Conservation (phyloP, 2,888 invertebrate species). For the Orchestes rusci region DNA sequence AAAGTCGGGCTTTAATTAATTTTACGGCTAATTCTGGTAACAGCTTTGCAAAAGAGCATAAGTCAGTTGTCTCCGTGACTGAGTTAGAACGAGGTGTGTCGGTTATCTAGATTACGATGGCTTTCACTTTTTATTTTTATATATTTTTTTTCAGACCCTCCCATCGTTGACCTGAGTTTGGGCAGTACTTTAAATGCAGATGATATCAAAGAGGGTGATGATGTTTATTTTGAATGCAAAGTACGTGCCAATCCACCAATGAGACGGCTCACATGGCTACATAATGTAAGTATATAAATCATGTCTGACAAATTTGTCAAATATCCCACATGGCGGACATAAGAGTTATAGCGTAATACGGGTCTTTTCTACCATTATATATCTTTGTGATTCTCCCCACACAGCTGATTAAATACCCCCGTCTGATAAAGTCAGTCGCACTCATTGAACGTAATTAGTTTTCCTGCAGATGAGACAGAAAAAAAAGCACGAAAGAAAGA, state of each 20-base stretch:
- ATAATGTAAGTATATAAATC: conserved; percentile 78
- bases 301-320: too few relatives aligned
- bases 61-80: too few relatives aligned
- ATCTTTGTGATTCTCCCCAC: conserved; percentile 12
- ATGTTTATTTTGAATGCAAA: conserved; percentile 90
- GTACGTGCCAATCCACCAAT: conserved; percentile 82
- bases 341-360: too few relatives aligned
- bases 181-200: conserved; percentile 79
- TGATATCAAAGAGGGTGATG: conserved; percentile 88
- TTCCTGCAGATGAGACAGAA: conserved; percentile 14
- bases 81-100: too few relatives aligned
- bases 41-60: too few relatives aligned
- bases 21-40: too few relatives aligned
- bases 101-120: too few relatives aligned
- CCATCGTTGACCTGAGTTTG: conserved; percentile 71
- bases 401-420: conserved; percentile 16
- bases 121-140: too few relatives aligned
- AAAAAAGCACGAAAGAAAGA: conserved; percentile 5
- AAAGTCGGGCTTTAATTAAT: too few relatives aligned
- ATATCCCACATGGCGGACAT: too few relatives aligned
- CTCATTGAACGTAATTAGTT: conserved; percentile 17
- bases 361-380: too few relatives aligned
- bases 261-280: conserved; percentile 79
- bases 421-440: conserved; percentile 17
- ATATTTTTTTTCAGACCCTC: conserved; percentile 60